phyloP scores from a whole-genome alignment of 2,888 invertebrate genomes.

The Eristalis pertinax region DNA sequence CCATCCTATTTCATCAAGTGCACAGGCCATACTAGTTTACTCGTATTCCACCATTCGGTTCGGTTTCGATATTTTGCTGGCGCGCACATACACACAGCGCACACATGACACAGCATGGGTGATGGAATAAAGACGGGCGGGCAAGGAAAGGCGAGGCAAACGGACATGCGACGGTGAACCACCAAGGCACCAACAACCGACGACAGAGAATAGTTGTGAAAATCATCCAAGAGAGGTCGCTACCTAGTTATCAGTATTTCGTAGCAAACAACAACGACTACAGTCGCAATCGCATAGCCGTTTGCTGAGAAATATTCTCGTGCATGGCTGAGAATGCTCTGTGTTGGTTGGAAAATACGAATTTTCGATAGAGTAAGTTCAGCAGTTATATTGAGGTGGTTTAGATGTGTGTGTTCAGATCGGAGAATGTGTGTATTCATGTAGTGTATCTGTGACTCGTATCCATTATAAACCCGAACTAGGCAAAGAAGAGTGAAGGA shows the following conservation, averaged over 20 bases:
- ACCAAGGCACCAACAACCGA: conserved; percentile 15
- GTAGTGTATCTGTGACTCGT: conserved; percentile 49
- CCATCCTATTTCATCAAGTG: conserved; percentile 75
- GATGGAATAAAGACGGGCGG: background rate
- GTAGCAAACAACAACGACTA: conserved; percentile 60
- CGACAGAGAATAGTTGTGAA: conserved; percentile 27
- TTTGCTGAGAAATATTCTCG: conserved; percentile 61
- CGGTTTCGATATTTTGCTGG: conserved; percentile 46
- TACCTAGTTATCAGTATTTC: conserved; percentile 34
- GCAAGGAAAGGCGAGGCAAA: background rate
- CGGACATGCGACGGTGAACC: conserved; percentile 52
- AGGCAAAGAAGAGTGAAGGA: conserved; percentile 30
- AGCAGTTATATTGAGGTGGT: conserved; percentile 28
- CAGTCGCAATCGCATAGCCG: conserved; percentile 43
- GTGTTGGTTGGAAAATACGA: conserved; percentile 64
- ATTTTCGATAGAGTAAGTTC: conserved; percentile 39
- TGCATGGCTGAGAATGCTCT: conserved; percentile 60
- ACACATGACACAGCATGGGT: conserved; percentile 14
- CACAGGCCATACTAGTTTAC: conserved; percentile 75
- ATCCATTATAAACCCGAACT: conserved; percentile 63
- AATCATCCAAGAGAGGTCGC: conserved; percentile 68
- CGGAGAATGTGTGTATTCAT: background rate
- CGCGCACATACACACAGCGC: conserved; percentile 63
- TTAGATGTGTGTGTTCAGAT: background rate
- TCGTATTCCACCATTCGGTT: conserved; percentile 67